phyloP scores from a whole-genome alignment of 2,888 invertebrate species.

The Idaea biselata region DNA sequence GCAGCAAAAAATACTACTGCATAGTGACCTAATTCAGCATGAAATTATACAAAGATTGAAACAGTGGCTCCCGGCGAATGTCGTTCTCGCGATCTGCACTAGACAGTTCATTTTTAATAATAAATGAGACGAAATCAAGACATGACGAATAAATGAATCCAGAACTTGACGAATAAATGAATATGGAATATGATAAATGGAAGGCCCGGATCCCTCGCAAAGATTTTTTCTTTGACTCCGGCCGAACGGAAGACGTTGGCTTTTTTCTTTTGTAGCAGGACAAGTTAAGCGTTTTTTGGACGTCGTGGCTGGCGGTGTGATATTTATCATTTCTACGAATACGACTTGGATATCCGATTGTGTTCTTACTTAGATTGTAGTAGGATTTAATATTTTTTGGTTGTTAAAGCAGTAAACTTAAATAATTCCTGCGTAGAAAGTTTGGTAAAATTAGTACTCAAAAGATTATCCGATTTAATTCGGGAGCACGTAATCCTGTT shows the following conservation, averaged over 20 bases:
- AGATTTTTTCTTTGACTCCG: conserved; percentile 79
- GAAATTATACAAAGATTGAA: conserved; percentile 77
- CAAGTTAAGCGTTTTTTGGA: conserved; percentile 80
- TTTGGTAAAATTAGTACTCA: not conserved
- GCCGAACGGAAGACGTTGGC: conserved; percentile 79
- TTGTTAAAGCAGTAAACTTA: not conserved
- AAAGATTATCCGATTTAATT: conserved; percentile 58
- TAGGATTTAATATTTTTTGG: conserved; percentile 8
- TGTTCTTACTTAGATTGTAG: conserved; percentile 59
- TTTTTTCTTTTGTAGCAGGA: conserved; percentile 80
- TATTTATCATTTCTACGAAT: conserved; percentile 76
- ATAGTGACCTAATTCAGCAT: conserved; percentile 67
- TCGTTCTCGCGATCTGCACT: conserved; percentile 68
- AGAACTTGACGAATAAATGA: conserved; percentile 82
- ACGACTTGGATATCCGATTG: conserved; percentile 69
- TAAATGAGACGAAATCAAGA: conserved; percentile 82
- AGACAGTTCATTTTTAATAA: conserved; percentile 82
- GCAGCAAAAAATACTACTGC: conserved; percentile 36
- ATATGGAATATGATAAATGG: conserved; percentile 82
- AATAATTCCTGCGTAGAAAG: not conserved
- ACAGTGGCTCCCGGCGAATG: conserved; percentile 71
- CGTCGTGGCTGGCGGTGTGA: conserved; percentile 66
- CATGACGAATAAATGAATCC: conserved; percentile 82
- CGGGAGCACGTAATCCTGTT: conserved; percentile 62
- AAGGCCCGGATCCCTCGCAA: conserved; percentile 76